Evolutionary conservation across 2,797 vertebrate species (phyloP).

Genomic region (Remorina albescens): DNA sequence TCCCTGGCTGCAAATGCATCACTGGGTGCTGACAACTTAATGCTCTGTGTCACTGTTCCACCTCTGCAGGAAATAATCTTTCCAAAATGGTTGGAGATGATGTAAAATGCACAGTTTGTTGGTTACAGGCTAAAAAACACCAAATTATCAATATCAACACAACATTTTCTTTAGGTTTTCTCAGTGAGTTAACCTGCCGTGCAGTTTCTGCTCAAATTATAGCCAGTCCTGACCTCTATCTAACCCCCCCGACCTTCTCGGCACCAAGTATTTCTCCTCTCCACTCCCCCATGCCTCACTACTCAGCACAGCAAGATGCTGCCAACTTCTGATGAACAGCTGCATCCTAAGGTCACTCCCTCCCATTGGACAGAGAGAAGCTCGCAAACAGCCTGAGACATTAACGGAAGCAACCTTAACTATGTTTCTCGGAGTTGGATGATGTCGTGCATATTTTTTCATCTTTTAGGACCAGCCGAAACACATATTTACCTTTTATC

Average conservation of each 20-base stretch:
- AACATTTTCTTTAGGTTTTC: not conserved
- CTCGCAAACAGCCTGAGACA: conserved; percentile 40
- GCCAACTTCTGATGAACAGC: conserved; percentile 67
- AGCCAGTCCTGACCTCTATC: conserved; percentile 13
- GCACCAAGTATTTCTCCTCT: conserved; percentile 35
- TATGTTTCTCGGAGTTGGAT: conserved; percentile 21
- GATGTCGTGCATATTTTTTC: conserved; percentile 17
- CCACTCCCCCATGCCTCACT: conserved; percentile 23
- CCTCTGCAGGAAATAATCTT: conserved; percentile 8
- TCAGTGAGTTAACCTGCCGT: not conserved
- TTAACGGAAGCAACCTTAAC: conserved; percentile 23
- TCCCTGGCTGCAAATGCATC: conserved; percentile 14
- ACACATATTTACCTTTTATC: conserved; percentile 34
- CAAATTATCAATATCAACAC: not conserved
- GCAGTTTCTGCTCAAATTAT: not conserved
- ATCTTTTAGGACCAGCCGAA: conserved; percentile 34
- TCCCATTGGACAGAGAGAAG: conserved; percentile 39
- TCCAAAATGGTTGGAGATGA: not conserved
- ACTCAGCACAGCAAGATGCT: conserved; percentile 61
- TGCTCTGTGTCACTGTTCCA: not conserved
- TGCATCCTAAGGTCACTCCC: conserved; percentile 66
- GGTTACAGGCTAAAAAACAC: conserved; percentile 1
- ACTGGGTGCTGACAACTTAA: conserved; percentile 14
- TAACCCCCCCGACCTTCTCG: conserved; percentile 39
- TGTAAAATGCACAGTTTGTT: not conserved